Conservation (phyloP, 37 sponge, comb jelly and placozoan species). For the Petrosia ficiformis region DNA sequence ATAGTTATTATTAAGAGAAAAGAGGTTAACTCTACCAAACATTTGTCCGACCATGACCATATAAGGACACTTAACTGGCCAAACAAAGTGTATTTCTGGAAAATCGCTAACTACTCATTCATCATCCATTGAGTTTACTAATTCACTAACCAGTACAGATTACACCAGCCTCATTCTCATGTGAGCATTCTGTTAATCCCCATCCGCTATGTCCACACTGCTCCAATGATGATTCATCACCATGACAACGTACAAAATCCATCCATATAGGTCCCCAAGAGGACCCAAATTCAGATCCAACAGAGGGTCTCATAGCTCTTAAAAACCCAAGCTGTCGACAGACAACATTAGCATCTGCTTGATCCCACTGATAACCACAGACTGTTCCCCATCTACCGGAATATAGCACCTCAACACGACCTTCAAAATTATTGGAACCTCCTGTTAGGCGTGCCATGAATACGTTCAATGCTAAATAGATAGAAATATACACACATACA, state of each 20-base stretch:
- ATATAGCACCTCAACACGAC: constrained; percentile 26
- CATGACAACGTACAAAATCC: constrained; percentile 20
- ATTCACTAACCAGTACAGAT: constrained; percentile 13
- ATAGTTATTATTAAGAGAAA: too few species aligned
- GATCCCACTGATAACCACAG: constrained; percentile 27
- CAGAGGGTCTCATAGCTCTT: constrained; percentile 4
- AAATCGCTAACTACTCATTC: too few species aligned
- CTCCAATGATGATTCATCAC: constrained; percentile 14
- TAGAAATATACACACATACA: constrained; percentile 1
- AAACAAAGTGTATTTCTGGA: too few species aligned
- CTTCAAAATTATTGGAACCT: not conserved
- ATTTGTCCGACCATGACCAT: too few species aligned
- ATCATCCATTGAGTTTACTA: too few species aligned
- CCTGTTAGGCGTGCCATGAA: constrained; percentile 26
- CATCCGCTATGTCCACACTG: constrained; percentile 20
- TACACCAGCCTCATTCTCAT: constrained; percentile 15
- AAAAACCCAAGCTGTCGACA: constrained; percentile 32
- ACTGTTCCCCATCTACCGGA: constrained; percentile 23
- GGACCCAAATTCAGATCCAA: constrained; percentile 17
- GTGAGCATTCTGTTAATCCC: constrained; percentile 10
- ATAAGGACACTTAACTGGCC: too few species aligned
- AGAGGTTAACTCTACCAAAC: too few species aligned
- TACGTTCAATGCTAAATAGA: too few species aligned
- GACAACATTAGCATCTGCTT: constrained; percentile 21
- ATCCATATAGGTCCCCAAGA: constrained; percentile 19